phyloP scores from a whole-genome alignment of 2,797 vertebrate species.

The Pseudotriccus pelzelni region DNA sequence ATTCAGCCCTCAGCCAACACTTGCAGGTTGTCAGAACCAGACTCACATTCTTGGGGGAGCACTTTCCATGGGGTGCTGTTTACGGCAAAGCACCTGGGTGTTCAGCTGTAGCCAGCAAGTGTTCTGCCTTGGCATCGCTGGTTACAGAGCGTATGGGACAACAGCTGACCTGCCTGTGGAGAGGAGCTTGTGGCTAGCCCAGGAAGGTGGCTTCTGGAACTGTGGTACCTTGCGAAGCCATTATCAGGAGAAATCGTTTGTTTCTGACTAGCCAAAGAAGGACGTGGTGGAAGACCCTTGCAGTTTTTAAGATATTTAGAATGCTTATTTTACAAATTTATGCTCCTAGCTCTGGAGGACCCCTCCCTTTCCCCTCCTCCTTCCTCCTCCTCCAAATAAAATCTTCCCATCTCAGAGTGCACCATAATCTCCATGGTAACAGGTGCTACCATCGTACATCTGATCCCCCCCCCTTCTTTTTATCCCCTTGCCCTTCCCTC shows the following conservation, averaged over 20 bases:
- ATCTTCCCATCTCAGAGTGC: slow-evolving; percentile 27
- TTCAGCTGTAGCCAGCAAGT: background rate
- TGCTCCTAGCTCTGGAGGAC: slow-evolving; percentile 33
- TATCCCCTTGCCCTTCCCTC: background rate
- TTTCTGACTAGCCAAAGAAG: background rate
- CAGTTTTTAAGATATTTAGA: slow-evolving; percentile 25
- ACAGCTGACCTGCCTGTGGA: accelerated
- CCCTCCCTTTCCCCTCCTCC: background rate
- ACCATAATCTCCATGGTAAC: slow-evolving; percentile 69
- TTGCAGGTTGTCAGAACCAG: background rate
- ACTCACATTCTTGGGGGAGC: background rate
- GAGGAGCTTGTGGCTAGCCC: background rate
- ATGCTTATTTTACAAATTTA: slow-evolving; percentile 64
- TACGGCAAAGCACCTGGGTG: background rate
- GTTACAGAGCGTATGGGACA: background rate
- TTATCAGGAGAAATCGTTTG: background rate
- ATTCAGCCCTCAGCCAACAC: background rate
- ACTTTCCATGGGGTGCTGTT: background rate
- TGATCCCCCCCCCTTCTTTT: background rate
- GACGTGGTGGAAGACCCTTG: background rate
- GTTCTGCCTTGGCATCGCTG: accelerated
- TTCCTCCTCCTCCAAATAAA: slow-evolving; percentile 48
- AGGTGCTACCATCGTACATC: background rate
- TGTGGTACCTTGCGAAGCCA: background rate
- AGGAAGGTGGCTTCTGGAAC: background rate